Conservation (phyloP, 1,140 invertebrate genomes). For the Sitophilus oryzae region DNA sequence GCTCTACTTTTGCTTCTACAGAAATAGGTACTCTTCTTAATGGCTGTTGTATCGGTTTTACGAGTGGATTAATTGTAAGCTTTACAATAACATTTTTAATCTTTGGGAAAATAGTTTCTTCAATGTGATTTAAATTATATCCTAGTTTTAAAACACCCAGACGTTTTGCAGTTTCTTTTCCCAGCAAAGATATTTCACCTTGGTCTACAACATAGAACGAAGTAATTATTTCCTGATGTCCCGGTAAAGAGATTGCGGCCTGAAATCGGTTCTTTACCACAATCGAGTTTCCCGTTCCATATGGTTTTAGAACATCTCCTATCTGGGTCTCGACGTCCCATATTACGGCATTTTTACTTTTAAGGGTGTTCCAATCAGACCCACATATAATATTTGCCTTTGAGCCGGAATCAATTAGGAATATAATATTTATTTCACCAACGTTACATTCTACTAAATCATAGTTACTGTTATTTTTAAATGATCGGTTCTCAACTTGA, state of each 20-base stretch:
- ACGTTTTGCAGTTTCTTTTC: slow-evolving; percentile 15
- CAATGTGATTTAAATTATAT: not conserved
- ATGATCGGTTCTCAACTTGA: not conserved
- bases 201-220: slow-evolving; percentile 14
- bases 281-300: too few relatives aligned
- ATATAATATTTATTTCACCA: not conserved
- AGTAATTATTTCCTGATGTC: slow-evolving; percentile 2
- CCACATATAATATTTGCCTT: not conserved
- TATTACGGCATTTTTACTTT: too few relatives aligned
- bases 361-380: not conserved
- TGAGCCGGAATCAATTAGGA: not conserved
- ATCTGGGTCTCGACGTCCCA: not conserved
- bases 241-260: too few relatives aligned
- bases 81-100: slow-evolving; percentile 31
- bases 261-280: too few relatives aligned
- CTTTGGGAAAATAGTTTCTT: slow-evolving; percentile 23
- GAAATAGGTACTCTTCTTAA: slow-evolving; percentile 26
- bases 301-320: not conserved
- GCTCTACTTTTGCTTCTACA: slow-evolving; percentile 28
- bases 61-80: slow-evolving; percentile 27
- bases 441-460: not conserved
- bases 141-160: slow-evolving; percentile 17
- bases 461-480: not conserved
- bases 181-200: slow-evolving; percentile 19
- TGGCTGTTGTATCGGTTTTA: slow-evolving; percentile 32